Base-by-base conservation (phyloP, 2,888 invertebrate species). In the Drosophila demipolita region DNA sequence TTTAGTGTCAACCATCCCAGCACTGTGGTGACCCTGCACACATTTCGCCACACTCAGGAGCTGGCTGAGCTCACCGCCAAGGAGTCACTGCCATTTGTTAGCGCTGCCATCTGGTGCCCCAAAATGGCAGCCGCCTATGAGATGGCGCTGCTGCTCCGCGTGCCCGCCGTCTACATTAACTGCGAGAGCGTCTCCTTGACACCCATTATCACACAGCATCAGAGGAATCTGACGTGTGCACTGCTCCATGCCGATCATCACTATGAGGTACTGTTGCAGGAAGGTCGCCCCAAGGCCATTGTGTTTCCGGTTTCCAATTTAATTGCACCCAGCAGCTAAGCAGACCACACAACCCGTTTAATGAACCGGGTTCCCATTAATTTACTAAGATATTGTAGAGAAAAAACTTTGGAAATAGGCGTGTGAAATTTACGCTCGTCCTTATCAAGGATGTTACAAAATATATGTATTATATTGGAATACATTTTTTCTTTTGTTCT, bases 21-120 rank as follows among this genome's bases (percentile, higher is more conserved):
- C 32, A 50, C 84, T 0, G 45, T 87, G 60, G 84, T 87, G 1
- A 87, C 85, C 1, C 33, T 89, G 50, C 89, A 85, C 67, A 85
- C 89, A 3, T 85, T 79, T 12, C 87, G 89, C 1, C 38, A 70
- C 29, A 63, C 54, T 26, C 20, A 29, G 7, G 85, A 85, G 8
- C 58, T 85, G 4, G 36, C 17, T 1, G 38, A 69, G 0, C 15
- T 89, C 9, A 50, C 64, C 7, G 49, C 48, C 50, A n/a, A 1
- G 8, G 85, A 85, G 58, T 32, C 45, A 8, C 17, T 85, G 12
- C 53, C 67, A 0, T 83, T 89, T 32, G 59, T 36, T 1, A 77
- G 72, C 29, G 89, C 64, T 7, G 62, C 75, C 50, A 26, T 85
- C 17, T 85, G 85, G 85, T 71, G 77, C 15, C 60, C 54, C 26